Evolutionary conservation across 2,888 invertebrate species (phyloP).

Genomic region (Neuroscelio doddi): DNA sequence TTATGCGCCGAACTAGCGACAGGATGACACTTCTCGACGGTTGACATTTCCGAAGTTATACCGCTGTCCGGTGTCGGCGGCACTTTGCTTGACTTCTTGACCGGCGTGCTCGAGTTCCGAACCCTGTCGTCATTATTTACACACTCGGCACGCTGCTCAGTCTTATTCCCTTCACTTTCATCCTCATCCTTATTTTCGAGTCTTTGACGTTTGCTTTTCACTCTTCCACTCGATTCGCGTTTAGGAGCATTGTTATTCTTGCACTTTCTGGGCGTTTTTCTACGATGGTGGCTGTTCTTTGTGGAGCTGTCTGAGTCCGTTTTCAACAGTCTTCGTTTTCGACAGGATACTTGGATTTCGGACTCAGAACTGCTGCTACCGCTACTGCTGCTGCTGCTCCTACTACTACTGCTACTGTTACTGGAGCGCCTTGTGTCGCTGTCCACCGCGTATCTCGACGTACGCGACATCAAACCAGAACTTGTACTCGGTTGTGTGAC

Average conservation of each 20-base stretch:
- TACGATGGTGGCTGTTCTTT: conserved; percentile 18
- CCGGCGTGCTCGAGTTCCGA: conserved; percentile 51
- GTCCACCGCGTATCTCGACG: conserved; percentile 49
- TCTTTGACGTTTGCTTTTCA: conserved; percentile 50
- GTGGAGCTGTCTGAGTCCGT: conserved; percentile 53
- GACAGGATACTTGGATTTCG: conserved; percentile 29
- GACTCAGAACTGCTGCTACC: conserved; percentile 50
- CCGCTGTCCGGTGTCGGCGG: conserved; percentile 67
- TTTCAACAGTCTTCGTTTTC: conserved; percentile 52
- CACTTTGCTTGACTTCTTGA: conserved; percentile 52
- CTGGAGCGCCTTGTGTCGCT: conserved; percentile 49
- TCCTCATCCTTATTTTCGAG: conserved; percentile 44
- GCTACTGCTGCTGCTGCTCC: conserved; percentile 42
- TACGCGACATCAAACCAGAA: conserved; percentile 62
- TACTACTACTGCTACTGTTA: conserved; percentile 43
- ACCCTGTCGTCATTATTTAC: conserved; percentile 6
- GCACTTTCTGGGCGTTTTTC: conserved; percentile 53
- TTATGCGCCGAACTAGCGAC: conserved; percentile 23
- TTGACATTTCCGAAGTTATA: conserved; percentile 65
- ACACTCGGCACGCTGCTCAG: conserved; percentile 6
- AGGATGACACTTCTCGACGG: conserved; percentile 55
- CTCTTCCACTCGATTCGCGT: conserved; percentile 38
- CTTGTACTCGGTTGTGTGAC: conserved; percentile 68
- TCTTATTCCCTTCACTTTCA: conserved; percentile 20
- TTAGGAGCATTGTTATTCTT: too few relatives aligned